Evolutionary conservation across 2,113 vertebrate genomes (phyloP).

Genomic region (Podarcis cretensis): DNA sequence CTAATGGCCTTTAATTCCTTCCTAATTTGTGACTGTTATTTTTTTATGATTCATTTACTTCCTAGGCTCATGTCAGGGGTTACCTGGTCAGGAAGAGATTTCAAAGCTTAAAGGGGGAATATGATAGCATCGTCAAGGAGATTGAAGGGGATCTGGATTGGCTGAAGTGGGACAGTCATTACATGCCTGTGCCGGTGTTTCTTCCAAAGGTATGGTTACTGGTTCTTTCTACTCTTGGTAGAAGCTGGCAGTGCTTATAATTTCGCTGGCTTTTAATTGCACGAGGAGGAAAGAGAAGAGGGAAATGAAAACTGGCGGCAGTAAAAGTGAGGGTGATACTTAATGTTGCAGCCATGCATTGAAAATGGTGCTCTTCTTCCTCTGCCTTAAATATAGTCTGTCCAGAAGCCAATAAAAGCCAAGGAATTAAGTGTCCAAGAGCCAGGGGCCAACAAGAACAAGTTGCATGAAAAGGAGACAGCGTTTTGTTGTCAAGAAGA

Average conservation of each 20-base stretch:
- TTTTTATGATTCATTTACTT: not conserved
- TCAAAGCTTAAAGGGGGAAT: slow-evolving; percentile 73
- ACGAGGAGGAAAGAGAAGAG: not conserved
- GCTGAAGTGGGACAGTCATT: slow-evolving; percentile 77
- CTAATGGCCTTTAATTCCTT: too few species aligned
- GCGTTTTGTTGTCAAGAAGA: rapidly evolving
- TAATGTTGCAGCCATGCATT: too few species aligned
- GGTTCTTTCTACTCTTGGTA: not conserved
- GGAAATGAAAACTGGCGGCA: not conserved
- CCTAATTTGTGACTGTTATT: not conserved
- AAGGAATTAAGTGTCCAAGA: rapidly evolving
- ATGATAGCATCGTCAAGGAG: slow-evolving; percentile 83
- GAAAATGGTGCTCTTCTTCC: not conserved
- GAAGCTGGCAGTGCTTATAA: not conserved
- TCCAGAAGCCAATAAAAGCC: rapidly evolving
- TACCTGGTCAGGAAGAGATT: slow-evolving; percentile 80
- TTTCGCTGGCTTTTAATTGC: not conserved
- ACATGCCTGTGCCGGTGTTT: slow-evolving; percentile 80
- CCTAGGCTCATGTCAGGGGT: slow-evolving; percentile 82
- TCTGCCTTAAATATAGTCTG: rapidly evolving
- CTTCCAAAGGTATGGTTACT: slow-evolving; percentile 63
- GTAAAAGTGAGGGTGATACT: not conserved
- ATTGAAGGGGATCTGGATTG: slow-evolving; percentile 80
- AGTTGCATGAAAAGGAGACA: rapidly evolving
- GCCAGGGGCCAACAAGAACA: rapidly evolving